Evolutionary conservation across 2,888 invertebrate species (phyloP).

Genomic region (Phyto melanocephala): DNA sequence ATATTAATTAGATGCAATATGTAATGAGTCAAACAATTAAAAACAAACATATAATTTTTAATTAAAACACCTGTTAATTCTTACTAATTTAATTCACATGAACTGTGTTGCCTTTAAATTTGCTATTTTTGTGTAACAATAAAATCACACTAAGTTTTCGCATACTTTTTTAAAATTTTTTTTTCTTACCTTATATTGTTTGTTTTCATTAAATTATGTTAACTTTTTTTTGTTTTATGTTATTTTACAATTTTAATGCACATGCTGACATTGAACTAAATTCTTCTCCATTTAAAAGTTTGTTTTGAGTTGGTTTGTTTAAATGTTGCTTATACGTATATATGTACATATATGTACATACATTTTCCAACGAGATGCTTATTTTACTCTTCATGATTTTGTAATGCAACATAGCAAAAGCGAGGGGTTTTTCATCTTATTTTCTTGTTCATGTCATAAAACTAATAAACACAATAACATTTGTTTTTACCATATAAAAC

Average conservation of each 20-base stretch:
- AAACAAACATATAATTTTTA: too few relatives aligned
- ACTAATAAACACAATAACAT: neutral
- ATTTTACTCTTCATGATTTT: neutral
- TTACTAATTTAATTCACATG: neutral
- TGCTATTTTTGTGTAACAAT: constrained; percentile 1
- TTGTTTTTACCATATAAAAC: too few relatives aligned
- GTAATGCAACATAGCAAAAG: neutral
- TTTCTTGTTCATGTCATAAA: neutral
- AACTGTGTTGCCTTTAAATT: neutral
- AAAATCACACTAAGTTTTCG: neutral
- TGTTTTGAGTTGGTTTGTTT: neutral
- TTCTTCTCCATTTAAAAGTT: constrained; percentile 47
- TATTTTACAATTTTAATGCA: constrained; percentile 24
- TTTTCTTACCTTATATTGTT: too few relatives aligned
- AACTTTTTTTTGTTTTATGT: neutral
- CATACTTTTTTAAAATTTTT: too few relatives aligned
- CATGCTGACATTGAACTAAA: constrained; percentile 64
- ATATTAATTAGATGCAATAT: too few relatives aligned
- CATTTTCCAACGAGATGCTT: neutral
- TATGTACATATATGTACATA: too few relatives aligned
- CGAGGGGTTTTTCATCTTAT: neutral
- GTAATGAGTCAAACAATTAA: too few relatives aligned
- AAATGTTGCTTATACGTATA: neutral
- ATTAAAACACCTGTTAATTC: constrained; percentile 10
- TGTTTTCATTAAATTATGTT: neutral